Evolutionary conservation across 2,113 vertebrate species (phyloP), one percentile per base, ranked within the genome.

Genomic region (Hydropotes inermis): DNA sequence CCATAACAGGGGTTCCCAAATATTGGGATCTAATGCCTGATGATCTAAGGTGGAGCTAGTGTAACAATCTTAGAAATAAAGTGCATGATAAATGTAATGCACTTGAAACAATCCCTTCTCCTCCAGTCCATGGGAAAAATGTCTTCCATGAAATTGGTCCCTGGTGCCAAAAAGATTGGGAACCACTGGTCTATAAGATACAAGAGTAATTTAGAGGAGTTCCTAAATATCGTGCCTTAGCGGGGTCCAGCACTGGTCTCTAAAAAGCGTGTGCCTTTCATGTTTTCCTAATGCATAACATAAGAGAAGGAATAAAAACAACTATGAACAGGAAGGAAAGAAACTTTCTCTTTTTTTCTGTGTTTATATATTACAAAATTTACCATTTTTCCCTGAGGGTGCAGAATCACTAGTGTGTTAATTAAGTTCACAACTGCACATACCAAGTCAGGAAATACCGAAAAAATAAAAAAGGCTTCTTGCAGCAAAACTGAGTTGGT

Each of bases 361-460:
- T 97, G 97, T 96, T 98, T 97, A 97, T 91, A 91, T 92, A 96
- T 97, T 64, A 95, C 61, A 94, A 95, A 98, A 94, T 91, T 94
- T 94, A 85, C 93, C 93, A 89, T 96, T 90, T 98, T 97, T 87
- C 95, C 87, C 94, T 61, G 50, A 95, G 95, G 93, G 87, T 88
- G 25, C 78, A 97, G 93, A 96, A 94, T 97, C 92, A 97, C 92
- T 93, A 90, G 89, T 81, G 64, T 96, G 98, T 96, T 97, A 97
- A 98, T 98, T 97, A 98, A 96, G 92, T 95, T 98, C 95, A 96
- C 95, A 96, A 96, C 93, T 85, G 47, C 82, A 90, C 84, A 83
- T 33, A 97, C 89, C 64, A 94, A 97, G 74, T 96, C 98, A 98
- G 93, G 97, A 98, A 98, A 98, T 98, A 98, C 74, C 45, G 58